phyloP scores from a whole-genome alignment of 2,113 vertebrate genomes.

The Macquaria australasica region DNA sequence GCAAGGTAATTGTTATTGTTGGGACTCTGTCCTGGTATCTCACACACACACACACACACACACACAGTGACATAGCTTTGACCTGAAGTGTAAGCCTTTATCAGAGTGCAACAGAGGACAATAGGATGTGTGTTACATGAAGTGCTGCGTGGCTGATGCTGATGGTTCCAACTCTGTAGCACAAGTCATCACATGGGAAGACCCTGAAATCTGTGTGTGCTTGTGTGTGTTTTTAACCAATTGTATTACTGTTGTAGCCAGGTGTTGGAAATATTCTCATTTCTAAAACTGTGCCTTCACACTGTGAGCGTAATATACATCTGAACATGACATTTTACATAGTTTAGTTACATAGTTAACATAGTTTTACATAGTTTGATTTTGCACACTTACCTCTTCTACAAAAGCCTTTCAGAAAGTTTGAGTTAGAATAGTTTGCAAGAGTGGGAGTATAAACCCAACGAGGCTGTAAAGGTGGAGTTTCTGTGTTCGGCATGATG shows the following conservation, averaged over 20 bases:
- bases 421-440: too few species aligned
- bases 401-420: too few species aligned
- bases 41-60: not conserved
- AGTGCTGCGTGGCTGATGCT: not conserved
- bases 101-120: not conserved
- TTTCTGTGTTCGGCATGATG: too few species aligned
- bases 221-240: not conserved
- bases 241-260: not conserved
- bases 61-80: not conserved
- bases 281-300: not conserved
- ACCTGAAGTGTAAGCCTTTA: not conserved
- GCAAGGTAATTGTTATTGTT: slow-evolving; percentile 6
- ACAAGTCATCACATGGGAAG: not conserved
- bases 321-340: too few species aligned
- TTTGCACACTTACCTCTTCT: too few species aligned
- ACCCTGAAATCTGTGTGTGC: not conserved
- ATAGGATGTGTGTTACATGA: not conserved
- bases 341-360: not conserved
- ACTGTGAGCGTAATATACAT: not conserved
- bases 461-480: too few species aligned
- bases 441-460: too few species aligned
- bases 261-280: not conserved
- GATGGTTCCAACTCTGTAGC: not conserved
- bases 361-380: too few species aligned
- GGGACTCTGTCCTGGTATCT: not conserved